Percentiles rank a stretch among this genome's conserved stretches.
phyloP scores from a whole-genome alignment of 2,797 vertebrate genomes.

The Pitangus sulphuratus region DNA sequence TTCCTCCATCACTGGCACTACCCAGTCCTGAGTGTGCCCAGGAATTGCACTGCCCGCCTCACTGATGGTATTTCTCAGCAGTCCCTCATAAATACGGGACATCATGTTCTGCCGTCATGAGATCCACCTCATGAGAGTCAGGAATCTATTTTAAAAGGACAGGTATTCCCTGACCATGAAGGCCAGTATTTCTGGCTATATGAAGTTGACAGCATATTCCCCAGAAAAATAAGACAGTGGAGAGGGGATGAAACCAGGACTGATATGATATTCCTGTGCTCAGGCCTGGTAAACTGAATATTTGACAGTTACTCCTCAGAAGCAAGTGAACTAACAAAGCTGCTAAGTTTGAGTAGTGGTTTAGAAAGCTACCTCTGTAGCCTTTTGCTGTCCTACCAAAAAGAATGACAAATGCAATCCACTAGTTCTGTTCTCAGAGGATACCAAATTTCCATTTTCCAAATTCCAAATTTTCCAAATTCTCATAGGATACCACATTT shows the following conservation, averaged over 20 bases:
- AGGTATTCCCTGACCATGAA: not conserved
- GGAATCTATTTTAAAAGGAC: not conserved
- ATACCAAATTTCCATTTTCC: not conserved
- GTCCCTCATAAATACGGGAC: not conserved
- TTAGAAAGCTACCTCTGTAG: not conserved
- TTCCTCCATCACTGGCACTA: slow-evolving; percentile 11
- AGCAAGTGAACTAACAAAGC: not conserved
- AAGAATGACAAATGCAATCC: not conserved
- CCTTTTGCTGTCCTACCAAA: not conserved
- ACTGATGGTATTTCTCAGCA: not conserved
- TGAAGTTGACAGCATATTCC: not conserved
- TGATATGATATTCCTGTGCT: not conserved
- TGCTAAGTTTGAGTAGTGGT: not conserved
- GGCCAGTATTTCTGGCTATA: not conserved
- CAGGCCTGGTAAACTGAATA: not conserved
- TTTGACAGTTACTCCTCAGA: not conserved
- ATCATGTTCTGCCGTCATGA: slow-evolving; percentile 21
- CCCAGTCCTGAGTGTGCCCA: not conserved
- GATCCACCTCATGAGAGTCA: not conserved
- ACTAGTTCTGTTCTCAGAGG: not conserved
- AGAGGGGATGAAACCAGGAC: not conserved
- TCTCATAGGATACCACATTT: not conserved
- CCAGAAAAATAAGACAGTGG: not conserved
- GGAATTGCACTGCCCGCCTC: slow-evolving; percentile 18
- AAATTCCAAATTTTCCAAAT: not conserved